Conservation (phyloP, 2,113 vertebrate species). For the Crotophaga sulcirostris region DNA sequence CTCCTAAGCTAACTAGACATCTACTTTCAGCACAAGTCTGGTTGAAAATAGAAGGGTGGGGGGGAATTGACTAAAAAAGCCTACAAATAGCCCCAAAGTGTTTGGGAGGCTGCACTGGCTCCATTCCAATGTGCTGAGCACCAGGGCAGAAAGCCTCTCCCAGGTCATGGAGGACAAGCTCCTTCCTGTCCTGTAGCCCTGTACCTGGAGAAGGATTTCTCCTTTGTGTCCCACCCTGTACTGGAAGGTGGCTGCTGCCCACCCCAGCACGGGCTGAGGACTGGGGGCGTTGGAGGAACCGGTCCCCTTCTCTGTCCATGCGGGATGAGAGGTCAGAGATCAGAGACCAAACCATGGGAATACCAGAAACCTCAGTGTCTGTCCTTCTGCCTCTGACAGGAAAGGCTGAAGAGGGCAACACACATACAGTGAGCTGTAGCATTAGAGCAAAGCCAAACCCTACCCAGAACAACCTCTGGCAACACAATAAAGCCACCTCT, state of each 20-base stretch:
- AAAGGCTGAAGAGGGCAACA: neutral
- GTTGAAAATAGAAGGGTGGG: neutral
- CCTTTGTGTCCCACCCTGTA: neutral
- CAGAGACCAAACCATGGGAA: neutral
- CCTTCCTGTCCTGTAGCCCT: neutral
- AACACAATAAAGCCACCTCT: neutral
- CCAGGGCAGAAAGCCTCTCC: neutral
- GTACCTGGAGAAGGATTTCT: neutral
- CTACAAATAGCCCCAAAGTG: neutral
- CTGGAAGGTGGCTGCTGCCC: neutral
- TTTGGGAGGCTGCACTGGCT: neutral
- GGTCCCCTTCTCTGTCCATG: accelerated
- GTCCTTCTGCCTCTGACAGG: neutral
- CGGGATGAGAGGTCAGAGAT: neutral
- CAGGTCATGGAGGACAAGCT: accelerated
- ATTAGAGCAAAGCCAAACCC: neutral
- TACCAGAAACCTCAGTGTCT: neutral
- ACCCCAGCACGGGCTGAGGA: neutral
- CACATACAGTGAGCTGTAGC: neutral
- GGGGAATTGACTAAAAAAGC: neutral
- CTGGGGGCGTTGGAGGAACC: neutral
- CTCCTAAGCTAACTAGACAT: neutral
- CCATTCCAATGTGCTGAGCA: neutral
- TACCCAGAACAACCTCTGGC: neutral
- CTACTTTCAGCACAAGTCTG: neutral